Base-by-base conservation (phyloP, 2,888 invertebrate genomes). In the Ceriagrion tenellum region DNA sequence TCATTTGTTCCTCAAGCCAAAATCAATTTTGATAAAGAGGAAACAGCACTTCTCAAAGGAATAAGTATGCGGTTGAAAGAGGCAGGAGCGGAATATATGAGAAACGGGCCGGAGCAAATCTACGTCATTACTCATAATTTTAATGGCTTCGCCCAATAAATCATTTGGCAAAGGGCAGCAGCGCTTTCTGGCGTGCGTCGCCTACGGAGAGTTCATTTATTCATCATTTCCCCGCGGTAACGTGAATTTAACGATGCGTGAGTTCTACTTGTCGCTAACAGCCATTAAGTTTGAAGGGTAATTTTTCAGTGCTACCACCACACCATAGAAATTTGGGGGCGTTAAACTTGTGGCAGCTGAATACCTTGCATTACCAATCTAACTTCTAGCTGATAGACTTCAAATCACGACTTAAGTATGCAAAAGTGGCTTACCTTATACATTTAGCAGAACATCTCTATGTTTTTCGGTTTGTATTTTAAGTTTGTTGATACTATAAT, bases 201-300 rank as follows among this genome's bases (percentile, higher is more conserved):
- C n/a, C 69, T 69, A n/a, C n/a, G 69, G 8, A 69, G 69, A 69
- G 69, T 69, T 69, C 69, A 69, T 69, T 69, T 69, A 69, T 69
- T 69, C 69, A 69, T n/a, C 69, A 26, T n/a, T 69, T 69, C 69
- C 69, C 69, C 4, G 26, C 26, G 6, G 26, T 8, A n/a, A 69
- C 69, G 69, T n/a, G 69, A n/a, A 69, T n/a, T 26, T 69, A 69
- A 69, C 69, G 69, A 69, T 26, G 69, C 69, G 26, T 69, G 69
- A 69, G n/a, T 26, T 23, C 69, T n/a, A 69, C n/a, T 69, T 12
- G 69, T 69, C n/a, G 26, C 69, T 69, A 8, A n/a, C n/a, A 69
- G 69, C n/a, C 69, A n/a, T 69, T 26, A 3, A 23, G 26, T 23
- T n/a, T 69, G 26, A 69, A n/a, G 69, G 69, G 69, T 69, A n/a